phyloP scores from a whole-genome alignment of 2,888 invertebrate species.

The Cephus runcator region DNA sequence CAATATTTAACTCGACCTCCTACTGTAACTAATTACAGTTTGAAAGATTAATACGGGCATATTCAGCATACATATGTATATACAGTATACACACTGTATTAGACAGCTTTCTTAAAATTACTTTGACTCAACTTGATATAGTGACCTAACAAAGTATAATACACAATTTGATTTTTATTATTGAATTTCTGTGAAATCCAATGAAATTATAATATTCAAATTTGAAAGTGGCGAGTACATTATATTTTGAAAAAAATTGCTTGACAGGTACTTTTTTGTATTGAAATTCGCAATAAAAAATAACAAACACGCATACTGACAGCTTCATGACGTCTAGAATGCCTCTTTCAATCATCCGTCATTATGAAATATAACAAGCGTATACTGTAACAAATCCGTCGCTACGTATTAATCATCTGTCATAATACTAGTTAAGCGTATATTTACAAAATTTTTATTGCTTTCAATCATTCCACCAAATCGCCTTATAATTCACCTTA shows the following conservation, averaged over 20 bases:
- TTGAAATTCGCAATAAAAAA: neutral
- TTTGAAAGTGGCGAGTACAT: neutral
- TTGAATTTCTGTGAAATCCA: neutral
- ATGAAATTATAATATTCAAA: neutral
- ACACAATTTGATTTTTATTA: neutral
- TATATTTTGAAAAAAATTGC: neutral
- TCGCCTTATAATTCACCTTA: neutral
- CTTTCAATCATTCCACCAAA: neutral
- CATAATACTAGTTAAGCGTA: neutral
- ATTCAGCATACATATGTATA: too few relatives aligned
- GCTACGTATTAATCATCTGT: constrained; percentile 16
- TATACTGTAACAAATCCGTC: constrained; percentile 9
- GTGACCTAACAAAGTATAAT: neutral
- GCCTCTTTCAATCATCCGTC: constrained; percentile 14
- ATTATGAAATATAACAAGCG: constrained; percentile 8
- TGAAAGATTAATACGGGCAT: neutral
- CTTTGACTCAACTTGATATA: neutral
- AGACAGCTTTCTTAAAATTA: neutral
- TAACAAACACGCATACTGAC: neutral
- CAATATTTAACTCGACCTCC: neutral
- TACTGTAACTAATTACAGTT: neutral
- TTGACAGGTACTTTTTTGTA: neutral
- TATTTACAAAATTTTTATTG: neutral
- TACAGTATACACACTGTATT: neutral
- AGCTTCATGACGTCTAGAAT: constrained; percentile 14